A percentile compares a stretch with the other conserved stretches of the same genome.
phyloP scores from a whole-genome alignment of 2,888 invertebrate genomes.

The Ditylenchus weischeri region DNA sequence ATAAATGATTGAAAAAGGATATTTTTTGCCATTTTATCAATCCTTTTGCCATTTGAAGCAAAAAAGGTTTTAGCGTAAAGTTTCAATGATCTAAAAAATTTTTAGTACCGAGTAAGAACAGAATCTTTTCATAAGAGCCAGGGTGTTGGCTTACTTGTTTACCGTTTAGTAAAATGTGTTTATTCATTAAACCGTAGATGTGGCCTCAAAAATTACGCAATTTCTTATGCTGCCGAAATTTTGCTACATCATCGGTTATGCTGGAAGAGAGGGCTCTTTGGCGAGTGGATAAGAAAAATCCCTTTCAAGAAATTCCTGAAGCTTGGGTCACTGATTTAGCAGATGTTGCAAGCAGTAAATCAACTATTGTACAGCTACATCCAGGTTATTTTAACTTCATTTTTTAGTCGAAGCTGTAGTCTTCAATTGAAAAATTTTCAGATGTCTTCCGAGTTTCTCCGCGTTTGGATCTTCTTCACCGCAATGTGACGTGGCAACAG shows the following conservation, averaged over 20 bases:
- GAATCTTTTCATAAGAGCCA: too few species aligned
- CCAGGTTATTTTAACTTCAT: conserved; percentile 67
- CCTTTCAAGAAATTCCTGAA: conserved; percentile 33
- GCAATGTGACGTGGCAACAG: conserved; percentile 69
- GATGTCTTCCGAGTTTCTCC: conserved; percentile 52
- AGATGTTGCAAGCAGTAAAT: conserved; percentile 51
- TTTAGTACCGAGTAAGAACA: too few species aligned
- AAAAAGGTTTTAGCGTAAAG: too few species aligned
- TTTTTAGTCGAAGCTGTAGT: not conserved
- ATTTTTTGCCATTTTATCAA: too few species aligned
- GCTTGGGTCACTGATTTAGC: conserved; percentile 36
- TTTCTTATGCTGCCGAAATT: conserved; percentile 14
- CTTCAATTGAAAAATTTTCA: conserved; percentile 22
- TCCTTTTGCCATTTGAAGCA: too few species aligned
- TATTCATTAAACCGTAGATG: too few species aligned
- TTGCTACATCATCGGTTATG: conserved; percentile 16
- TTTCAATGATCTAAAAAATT: too few species aligned
- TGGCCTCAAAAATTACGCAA: not conserved
- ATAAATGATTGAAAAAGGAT: too few species aligned
- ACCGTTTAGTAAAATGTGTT: too few species aligned
- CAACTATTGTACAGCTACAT: conserved; percentile 83
- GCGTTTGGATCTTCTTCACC: conserved; percentile 52
- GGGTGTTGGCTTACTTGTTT: too few species aligned
- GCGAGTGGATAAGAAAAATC: conserved; percentile 31
- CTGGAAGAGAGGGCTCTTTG: conserved; percentile 24